These are phyloP conservation scores for Nymphalis polychloros DNA, from an alignment of 2,888 invertebrate species.

Conservation along the genomic window DNA sequence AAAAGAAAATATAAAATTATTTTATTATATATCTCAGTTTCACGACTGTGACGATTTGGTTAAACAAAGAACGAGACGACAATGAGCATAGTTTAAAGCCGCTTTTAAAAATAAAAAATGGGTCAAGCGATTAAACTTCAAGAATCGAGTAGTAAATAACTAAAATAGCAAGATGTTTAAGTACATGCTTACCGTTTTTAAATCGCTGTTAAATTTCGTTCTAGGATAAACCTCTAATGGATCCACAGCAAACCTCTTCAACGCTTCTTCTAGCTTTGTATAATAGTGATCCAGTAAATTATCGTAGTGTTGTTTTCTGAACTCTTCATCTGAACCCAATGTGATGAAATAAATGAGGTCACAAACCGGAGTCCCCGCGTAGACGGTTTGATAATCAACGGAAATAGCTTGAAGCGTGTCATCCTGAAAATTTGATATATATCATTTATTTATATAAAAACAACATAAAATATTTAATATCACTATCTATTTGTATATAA, in stretches of 20 bases:
- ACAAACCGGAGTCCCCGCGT: conserved; percentile 51
- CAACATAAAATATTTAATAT: no score
- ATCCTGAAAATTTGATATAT: conserved; percentile 47
- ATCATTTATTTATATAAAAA: not conserved
- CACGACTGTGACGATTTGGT: no score
- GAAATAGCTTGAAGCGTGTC: conserved; percentile 49
- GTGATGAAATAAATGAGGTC: conserved; percentile 65
- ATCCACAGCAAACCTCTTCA: conserved; percentile 49
- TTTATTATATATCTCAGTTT: no score
- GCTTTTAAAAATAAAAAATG: no score
- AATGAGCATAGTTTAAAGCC: no score
- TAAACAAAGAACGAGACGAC: not conserved
- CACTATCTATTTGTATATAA: no score
- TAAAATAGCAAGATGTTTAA: no score
- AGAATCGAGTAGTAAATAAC: no score
- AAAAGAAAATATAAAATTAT: no score
- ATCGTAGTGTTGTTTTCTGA: conserved; percentile 49
- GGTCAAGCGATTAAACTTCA: no score
- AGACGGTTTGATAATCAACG: conserved; percentile 63
- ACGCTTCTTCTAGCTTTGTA: conserved; percentile 45
- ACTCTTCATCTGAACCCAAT: conserved; percentile 57
- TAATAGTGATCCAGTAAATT: conserved; percentile 48
- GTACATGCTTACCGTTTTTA: conserved; percentile 48
- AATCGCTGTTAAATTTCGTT: conserved; percentile 53
- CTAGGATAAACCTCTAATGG: conserved; percentile 52